phyloP scores from a whole-genome alignment of 2,797 vertebrate genomes.

The Oreochromis mossambicus region DNA sequence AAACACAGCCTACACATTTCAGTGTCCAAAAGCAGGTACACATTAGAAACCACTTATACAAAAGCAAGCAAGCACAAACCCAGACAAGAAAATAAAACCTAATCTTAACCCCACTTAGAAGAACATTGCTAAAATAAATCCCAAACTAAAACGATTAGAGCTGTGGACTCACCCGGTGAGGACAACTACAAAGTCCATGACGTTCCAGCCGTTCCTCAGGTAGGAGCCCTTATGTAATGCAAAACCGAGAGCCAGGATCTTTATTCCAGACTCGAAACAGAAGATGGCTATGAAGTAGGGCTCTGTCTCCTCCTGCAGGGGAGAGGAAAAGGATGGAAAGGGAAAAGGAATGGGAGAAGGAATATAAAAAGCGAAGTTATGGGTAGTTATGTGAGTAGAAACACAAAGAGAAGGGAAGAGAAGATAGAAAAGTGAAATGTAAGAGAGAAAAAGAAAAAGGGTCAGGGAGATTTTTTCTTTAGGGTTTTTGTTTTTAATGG shows the following conservation, averaged over 20 bases:
- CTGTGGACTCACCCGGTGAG: slow-evolving; percentile 84
- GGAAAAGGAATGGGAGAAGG: background rate
- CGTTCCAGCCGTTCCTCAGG: slow-evolving; percentile 91
- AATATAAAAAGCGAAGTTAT: background rate
- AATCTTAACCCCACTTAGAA: background rate
- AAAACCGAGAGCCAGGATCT: slow-evolving; percentile 92
- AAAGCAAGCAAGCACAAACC: background rate
- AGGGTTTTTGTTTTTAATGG: background rate
- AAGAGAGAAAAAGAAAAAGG: background rate
- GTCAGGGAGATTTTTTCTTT: background rate
- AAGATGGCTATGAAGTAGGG: slow-evolving; percentile 96
- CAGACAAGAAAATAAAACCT: background rate
- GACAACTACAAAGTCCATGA: slow-evolving; percentile 96
- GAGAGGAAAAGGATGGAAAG: background rate
- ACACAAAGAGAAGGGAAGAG: background rate
- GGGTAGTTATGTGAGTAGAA: background rate
- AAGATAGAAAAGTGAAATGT: background rate
- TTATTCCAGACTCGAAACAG: slow-evolving; percentile 93
- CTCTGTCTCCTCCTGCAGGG: slow-evolving; percentile 87
- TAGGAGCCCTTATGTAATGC: slow-evolving; percentile 94
- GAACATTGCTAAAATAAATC: background rate
- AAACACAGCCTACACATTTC: slow-evolving; percentile 2
- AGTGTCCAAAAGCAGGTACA: background rate
- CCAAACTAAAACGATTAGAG: background rate
- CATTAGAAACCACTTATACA: background rate